Conservation (phyloP, 2,797 vertebrate species). For the Trachops cirrhosus region DNA sequence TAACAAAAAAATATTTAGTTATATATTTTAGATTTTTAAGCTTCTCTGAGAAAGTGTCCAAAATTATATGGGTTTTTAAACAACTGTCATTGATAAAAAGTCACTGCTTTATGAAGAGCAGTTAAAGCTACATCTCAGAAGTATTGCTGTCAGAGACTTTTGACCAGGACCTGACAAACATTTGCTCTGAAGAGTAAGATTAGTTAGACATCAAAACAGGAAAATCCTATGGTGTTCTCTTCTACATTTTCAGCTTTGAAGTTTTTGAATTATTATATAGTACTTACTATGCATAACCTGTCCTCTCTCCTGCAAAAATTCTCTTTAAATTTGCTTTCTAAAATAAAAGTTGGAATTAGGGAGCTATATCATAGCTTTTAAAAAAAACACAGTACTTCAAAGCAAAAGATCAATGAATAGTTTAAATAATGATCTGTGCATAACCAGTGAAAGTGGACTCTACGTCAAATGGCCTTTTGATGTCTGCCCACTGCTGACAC, state of each 20-base stretch:
- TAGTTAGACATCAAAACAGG: not conserved
- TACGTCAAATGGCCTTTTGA: not conserved
- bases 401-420: not conserved
- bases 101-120: not conserved
- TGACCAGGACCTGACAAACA: not conserved
- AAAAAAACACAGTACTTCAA: not conserved
- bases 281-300: not conserved
- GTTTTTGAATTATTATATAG: not conserved
- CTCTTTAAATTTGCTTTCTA: not conserved
- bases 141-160: not conserved
- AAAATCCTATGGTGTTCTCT: not conserved
- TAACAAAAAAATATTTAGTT: slow-evolving; percentile 7
- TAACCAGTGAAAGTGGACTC: not conserved
- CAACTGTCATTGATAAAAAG: not conserved
- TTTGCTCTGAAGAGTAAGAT: not conserved
- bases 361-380: not conserved
- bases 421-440: not conserved
- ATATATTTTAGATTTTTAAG: not conserved
- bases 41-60: not conserved
- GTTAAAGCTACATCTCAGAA: not conserved
- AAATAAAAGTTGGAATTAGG: not conserved
- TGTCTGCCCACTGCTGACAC: not conserved
- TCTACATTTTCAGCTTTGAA: slow-evolving; percentile 38
- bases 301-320: not conserved
- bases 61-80: not conserved